These are phyloP conservation scores for Clivina fossor DNA, from an alignment of 2,888 invertebrate species.

Conservation along the genomic window DNA sequence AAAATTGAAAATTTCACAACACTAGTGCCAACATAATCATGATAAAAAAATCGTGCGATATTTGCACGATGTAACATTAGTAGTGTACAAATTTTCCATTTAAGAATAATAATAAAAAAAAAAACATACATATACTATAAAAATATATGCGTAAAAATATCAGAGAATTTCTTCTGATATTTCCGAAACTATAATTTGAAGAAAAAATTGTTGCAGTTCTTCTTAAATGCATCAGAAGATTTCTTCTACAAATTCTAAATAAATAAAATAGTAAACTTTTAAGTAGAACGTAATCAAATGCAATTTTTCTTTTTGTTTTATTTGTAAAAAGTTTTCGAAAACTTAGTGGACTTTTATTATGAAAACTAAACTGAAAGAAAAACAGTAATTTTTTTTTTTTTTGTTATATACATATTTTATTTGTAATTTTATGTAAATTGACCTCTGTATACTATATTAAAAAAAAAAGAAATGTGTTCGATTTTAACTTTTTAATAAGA, in stretches of 20 bases:
- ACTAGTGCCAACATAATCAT: not conserved
- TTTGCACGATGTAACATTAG: constrained; percentile 13
- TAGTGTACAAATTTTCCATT: constrained; percentile 26
- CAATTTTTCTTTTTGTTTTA: constrained; percentile 31
- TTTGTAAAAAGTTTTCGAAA: constrained; percentile 22
- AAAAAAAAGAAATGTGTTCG: constrained; percentile 42
- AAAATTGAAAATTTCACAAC: too few relatives aligned
- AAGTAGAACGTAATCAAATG: constrained; percentile 29
- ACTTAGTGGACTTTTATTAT: constrained; percentile 32
- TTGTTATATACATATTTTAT: too few relatives aligned
- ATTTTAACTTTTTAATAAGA: constrained; percentile 39
- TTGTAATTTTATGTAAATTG: constrained; percentile 35
- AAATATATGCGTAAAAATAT: constrained; percentile 13
- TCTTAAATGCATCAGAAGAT: constrained; percentile 20
- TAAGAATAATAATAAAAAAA: not conserved
- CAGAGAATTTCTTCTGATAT: not conserved
- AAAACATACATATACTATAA: not conserved
- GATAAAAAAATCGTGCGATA: constrained; percentile 6
- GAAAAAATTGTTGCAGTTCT: not conserved
- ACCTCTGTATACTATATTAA: constrained; percentile 38
- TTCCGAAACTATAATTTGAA: not conserved
- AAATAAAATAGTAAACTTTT: constrained; percentile 16
- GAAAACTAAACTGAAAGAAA: not conserved
- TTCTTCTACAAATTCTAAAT: constrained; percentile 29
- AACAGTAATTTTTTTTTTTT: constrained; percentile 30